Percentiles rank a stretch among this genome's conserved stretches.
phyloP scores from a whole-genome alignment of 1,140 invertebrate genomes.

The Anadara kagoshimensis region DNA sequence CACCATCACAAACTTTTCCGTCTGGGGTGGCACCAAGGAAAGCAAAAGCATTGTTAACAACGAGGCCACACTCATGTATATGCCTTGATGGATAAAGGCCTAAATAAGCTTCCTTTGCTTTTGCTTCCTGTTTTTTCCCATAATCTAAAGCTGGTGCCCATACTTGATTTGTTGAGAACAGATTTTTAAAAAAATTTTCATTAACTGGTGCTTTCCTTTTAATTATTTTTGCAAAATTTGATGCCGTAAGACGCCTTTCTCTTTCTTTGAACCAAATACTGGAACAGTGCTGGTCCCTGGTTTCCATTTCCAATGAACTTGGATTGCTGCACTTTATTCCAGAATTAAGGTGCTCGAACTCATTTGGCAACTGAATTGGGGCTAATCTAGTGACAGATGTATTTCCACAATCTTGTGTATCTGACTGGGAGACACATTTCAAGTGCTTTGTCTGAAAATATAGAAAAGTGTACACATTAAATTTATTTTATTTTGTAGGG shows the following conservation, averaged over 20 bases:
- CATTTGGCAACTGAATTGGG: slow-evolving; percentile 4
- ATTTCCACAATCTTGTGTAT: slow-evolving; percentile 25
- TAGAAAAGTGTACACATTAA: slow-evolving; percentile 4
- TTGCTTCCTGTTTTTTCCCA: slow-evolving; percentile 32
- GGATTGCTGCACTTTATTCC: background rate
- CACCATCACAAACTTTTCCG: slow-evolving; percentile 30
- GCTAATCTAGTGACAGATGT: slow-evolving; percentile 1
- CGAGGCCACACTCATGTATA: slow-evolving; percentile 38
- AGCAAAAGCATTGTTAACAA: slow-evolving; percentile 24
- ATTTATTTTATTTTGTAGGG: slow-evolving; percentile 18
- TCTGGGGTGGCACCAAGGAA: slow-evolving; percentile 28
- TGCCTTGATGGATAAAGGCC: slow-evolving; percentile 9
- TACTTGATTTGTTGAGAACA: slow-evolving; percentile 12
- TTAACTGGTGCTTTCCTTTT: slow-evolving; percentile 23
- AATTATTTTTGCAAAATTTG: slow-evolving; percentile 29
- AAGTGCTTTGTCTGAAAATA: slow-evolving; percentile 28
- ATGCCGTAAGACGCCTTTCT: slow-evolving; percentile 24
- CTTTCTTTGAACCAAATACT: slow-evolving; percentile 6
- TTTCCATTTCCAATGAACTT: slow-evolving; percentile 19
- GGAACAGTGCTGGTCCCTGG: slow-evolving; percentile 5
- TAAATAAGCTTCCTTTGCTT: slow-evolving; percentile 30
- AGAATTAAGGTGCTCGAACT: background rate
- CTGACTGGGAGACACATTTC: background rate
- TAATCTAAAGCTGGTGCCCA: slow-evolving; percentile 20
- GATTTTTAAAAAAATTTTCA: slow-evolving; percentile 8